Percentiles rank a stretch among this genome's conserved stretches.
Conservation (phyloP, 1,140 invertebrate species). For the Achatina immaculata region DNA sequence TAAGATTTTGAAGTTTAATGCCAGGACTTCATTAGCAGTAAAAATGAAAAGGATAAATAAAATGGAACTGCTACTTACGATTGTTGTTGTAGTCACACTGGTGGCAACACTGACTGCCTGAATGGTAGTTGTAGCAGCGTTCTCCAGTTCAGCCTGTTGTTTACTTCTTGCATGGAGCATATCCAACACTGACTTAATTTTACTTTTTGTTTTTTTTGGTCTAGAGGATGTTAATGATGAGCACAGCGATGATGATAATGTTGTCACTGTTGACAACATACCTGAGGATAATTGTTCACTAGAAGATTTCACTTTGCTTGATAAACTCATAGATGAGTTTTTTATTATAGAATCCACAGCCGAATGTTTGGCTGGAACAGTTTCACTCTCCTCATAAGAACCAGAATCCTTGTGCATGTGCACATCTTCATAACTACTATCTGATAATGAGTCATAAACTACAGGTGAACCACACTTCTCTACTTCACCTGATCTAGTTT, state of each 20-base stretch:
- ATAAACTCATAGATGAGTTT: conserved; percentile 12
- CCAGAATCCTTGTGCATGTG: conserved; percentile 1
- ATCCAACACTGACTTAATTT: conserved; percentile 36
- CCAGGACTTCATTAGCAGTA: too few relatives aligned
- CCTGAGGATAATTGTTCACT: neutral
- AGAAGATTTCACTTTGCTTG: conserved; percentile 9
- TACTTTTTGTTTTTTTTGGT: conserved; percentile 6
- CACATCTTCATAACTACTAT: neutral
- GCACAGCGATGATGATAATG: neutral
- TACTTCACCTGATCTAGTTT: conserved; percentile 16
- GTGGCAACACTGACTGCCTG: neutral
- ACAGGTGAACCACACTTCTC: conserved; percentile 22
- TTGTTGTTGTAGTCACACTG: conserved; percentile 26
- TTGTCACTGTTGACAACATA: neutral
- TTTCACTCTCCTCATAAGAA: neutral
- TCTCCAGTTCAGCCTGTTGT: conserved; percentile 16
- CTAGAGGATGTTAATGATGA: neutral
- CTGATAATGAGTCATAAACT: conserved; percentile 16
- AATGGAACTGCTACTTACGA: conserved; percentile 30
- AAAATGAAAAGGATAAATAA: too few relatives aligned
- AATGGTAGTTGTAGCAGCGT: neutral
- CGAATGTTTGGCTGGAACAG: neutral
- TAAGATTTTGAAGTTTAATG: too few relatives aligned
- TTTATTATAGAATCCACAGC: conserved; percentile 26
- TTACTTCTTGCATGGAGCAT: conserved; percentile 33